A percentile compares a stretch with the other conserved stretches of the same genome.
Evolutionary conservation across 2,797 vertebrate species (phyloP).

Genomic region (Darevskia mixta): DNA sequence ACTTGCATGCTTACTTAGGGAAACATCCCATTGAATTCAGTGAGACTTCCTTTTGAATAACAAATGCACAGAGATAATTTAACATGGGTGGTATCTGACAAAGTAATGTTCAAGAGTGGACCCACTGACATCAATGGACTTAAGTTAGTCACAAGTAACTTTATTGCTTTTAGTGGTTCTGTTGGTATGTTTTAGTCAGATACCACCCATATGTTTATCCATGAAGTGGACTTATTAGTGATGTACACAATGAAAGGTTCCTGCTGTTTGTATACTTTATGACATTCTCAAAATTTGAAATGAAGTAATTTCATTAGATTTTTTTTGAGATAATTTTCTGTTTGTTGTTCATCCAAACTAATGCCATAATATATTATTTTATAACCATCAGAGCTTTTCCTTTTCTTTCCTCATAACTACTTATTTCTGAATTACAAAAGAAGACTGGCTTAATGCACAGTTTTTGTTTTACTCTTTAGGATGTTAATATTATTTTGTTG

Average conservation of each 20-base stretch:
- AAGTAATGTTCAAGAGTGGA: too few species aligned
- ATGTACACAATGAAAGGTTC: not conserved
- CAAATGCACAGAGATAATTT: not conserved
- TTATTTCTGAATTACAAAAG: not conserved
- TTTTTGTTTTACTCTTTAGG: not conserved
- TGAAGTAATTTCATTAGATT: not conserved
- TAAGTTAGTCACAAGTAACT: too few species aligned
- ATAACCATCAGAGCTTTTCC: not conserved
- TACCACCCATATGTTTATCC: not conserved
- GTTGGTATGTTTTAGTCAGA: too few species aligned
- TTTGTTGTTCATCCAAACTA: not conserved
- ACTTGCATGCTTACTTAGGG: not conserved
- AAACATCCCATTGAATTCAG: not conserved
- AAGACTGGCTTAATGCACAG: not conserved
- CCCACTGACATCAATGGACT: too few species aligned
- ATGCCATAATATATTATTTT: not conserved
- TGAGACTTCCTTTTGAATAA: not conserved
- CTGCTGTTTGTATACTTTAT: not conserved
- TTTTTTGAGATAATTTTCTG: not conserved
- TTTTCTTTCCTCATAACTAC: not conserved
- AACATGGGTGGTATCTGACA: not conserved
- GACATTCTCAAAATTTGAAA: not conserved
- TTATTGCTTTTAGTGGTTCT: too few species aligned
- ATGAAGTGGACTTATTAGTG: not conserved
- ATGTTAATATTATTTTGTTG: not conserved